phyloP scores from a whole-genome alignment of 2,888 invertebrate species.

The Sinhomidia bicolor region DNA sequence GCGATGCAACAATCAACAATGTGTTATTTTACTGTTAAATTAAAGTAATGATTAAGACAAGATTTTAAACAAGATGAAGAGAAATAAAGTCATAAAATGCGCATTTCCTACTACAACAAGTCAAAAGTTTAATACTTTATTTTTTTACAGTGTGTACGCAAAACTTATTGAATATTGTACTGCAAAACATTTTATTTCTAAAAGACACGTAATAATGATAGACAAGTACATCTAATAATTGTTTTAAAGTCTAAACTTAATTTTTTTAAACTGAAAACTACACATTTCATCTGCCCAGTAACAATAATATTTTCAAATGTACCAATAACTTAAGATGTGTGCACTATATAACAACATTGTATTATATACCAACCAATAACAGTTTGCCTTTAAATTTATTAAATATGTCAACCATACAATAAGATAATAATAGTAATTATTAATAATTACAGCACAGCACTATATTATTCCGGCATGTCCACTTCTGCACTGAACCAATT shows the following conservation, averaged over 20 bases:
- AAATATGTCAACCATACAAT: no score
- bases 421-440: no score
- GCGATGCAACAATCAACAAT: constrained; percentile 41
- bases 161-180: neutral
- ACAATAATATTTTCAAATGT: no score
- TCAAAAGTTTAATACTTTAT: neutral
- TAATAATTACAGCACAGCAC: no score
- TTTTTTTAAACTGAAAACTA: neutral
- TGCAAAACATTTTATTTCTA: neutral
- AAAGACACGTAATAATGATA: no score
- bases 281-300: neutral
- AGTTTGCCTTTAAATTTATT: neutral
- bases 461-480: no score
- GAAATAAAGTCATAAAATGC: neutral
- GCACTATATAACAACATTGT: neutral
- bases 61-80: no score
- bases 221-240: neutral
- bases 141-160: no score
- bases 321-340: neutral
- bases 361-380: no score
- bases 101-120: constrained; percentile 34
- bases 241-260: neutral
- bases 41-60: neutral
- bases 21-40: neutral
- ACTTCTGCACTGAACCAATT: no score